These are phyloP conservation scores for Oxyura jamaicensis DNA, from an alignment of 2,113 vertebrate species.

Conservation along the genomic window DNA sequence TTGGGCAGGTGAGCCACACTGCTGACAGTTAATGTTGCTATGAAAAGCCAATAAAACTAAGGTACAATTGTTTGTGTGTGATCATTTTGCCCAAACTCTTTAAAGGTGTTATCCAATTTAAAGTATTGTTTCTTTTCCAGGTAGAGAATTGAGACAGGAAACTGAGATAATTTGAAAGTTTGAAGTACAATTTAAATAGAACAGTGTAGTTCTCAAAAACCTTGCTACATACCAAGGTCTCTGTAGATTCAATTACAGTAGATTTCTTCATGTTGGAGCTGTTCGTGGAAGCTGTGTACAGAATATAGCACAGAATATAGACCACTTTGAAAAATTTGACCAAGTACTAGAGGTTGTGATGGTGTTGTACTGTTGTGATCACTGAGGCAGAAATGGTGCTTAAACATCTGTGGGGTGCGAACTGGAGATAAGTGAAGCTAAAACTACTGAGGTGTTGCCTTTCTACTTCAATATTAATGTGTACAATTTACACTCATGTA, in stretches of 20 bases:
- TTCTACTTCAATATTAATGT: neutral
- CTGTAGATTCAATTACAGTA: neutral
- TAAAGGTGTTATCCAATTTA: neutral
- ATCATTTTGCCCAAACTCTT: neutral
- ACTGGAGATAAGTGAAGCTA: neutral
- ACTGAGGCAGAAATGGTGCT: neutral
- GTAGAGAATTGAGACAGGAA: neutral
- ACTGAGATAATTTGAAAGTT: neutral
- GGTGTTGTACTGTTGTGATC: neutral
- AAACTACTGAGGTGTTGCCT: neutral
- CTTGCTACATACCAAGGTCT: neutral
- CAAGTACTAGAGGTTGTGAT: neutral
- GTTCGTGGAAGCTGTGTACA: neutral
- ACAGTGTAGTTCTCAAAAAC: neutral
- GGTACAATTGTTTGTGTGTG: neutral
- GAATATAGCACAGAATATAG: neutral
- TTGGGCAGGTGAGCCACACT: neutral
- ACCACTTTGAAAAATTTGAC: neutral
- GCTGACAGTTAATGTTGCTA: neutral
- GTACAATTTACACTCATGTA: neutral
- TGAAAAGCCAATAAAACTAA: neutral
- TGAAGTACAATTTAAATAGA: neutral
- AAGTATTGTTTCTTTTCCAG: neutral
- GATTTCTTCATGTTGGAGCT: neutral
- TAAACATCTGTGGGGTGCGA: neutral